Evolutionary conservation across 2,113 vertebrate species (phyloP).

Genomic region (Oceanites oceanicus): DNA sequence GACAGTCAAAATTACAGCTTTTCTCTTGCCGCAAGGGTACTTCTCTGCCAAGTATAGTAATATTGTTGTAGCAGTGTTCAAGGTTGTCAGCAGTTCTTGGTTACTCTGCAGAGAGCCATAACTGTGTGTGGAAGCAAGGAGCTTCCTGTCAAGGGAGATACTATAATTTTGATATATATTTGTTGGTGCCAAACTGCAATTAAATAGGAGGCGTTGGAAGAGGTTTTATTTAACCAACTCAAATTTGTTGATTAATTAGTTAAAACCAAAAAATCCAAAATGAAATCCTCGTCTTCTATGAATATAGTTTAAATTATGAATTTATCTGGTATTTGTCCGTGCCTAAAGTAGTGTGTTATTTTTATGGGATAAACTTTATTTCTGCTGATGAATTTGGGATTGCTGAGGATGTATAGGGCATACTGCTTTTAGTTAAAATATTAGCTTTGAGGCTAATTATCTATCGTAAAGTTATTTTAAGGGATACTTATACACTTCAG

Average conservation of each 20-base stretch:
- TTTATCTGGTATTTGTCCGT: not conserved
- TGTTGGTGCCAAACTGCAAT: slow-evolving; percentile 87
- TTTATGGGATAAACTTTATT: not conserved
- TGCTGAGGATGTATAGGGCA: not conserved
- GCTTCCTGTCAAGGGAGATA: slow-evolving; percentile 88
- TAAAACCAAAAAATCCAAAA: not conserved
- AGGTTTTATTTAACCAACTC: slow-evolving; percentile 79
- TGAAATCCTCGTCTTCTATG: not conserved
- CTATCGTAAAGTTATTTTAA: not conserved
- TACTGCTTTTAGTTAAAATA: not conserved
- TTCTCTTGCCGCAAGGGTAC: slow-evolving; percentile 83
- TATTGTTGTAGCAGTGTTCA: slow-evolving; percentile 84
- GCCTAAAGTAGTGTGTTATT: not conserved
- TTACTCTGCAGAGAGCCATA: slow-evolving; percentile 86
- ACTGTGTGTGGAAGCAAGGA: slow-evolving; percentile 82
- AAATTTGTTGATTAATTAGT: slow-evolving; percentile 80
- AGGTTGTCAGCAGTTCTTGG: slow-evolving; percentile 89
- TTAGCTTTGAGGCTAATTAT: not conserved
- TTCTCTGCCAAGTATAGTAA: slow-evolving; percentile 87
- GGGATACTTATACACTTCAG: not conserved
- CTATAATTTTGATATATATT: slow-evolving; percentile 87
- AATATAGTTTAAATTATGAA: not conserved
- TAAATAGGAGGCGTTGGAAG: slow-evolving; percentile 77
- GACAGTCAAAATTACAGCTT: slow-evolving; percentile 90
- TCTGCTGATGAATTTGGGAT: not conserved